Conservation (phyloP, 2,113 vertebrate genomes). For the Telmatochromis sp. region DNA sequence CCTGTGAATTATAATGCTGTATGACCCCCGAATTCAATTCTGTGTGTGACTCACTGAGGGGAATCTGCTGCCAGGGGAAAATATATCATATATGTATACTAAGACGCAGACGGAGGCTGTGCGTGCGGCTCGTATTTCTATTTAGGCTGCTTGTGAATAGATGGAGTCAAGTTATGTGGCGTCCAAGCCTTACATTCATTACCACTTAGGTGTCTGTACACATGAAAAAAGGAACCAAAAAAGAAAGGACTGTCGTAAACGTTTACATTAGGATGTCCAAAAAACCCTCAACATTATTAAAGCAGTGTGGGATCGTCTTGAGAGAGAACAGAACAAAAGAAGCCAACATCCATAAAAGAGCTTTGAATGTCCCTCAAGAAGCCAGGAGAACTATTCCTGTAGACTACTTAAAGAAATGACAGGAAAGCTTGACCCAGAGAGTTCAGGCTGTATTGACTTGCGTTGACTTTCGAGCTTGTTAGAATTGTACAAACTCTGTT, state of each 20-base stretch:
- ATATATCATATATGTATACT: neutral
- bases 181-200: neutral
- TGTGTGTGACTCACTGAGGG: constrained; percentile 42
- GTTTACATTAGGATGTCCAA: neutral
- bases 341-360: neutral
- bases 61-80: constrained; percentile 34
- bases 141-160: neutral
- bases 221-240: neutral
- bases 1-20: constrained; percentile 34
- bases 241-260: neutral
- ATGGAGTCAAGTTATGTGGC: neutral
- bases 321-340: neutral
- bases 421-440: neutral
- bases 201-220: neutral
- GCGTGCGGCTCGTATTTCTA: neutral
- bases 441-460: neutral
- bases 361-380: neutral
- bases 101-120: neutral
- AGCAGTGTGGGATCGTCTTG: neutral
- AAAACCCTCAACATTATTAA: neutral
- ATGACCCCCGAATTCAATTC: constrained; percentile 41
- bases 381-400: neutral
- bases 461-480: neutral
- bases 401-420: neutral
- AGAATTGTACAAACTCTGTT: neutral